Base-by-base conservation (phyloP, 2,888 invertebrate genomes). In the Acleris literana region DNA sequence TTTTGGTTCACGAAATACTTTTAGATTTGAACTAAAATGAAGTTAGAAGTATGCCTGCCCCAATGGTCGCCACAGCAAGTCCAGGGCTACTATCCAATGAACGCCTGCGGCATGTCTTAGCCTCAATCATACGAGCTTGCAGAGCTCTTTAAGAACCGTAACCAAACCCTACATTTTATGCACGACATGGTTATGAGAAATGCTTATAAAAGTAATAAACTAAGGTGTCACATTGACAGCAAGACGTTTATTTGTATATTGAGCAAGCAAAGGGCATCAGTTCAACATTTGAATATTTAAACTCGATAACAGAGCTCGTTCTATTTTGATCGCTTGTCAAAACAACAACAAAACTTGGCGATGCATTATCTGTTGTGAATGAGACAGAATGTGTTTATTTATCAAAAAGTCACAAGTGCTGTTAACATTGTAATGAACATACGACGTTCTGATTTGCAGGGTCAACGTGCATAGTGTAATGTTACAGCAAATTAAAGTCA, bases 281-380 rank as follows among this genome's bases (percentile, higher is more conserved):
- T 68, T 70, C 71, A 71, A 22, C 56, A 59, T 61, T 59, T 58
- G 67, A 70, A 68, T 71, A 70, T 68, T 70, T 56, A 64, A 64
- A 62, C 68, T 55, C 69, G 73, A 74, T 78, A 77, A 70, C 60
- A 63, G 65, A 64, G 20, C 73, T 68, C 52, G 71, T 71, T 74
- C 75, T 72, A 79, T 72, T 80, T 80, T 70, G 66, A 76, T 64
- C 70, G 70, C 73, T 71, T 63, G 75, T 76, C 73, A 76, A 76
- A 79, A 79, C 77, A 83, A 79, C 76, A 77, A 71, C 75, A 70
- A 77, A 54, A 56, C 53, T 74, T 65, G 72, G 72, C 72, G 70
- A 68, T 72, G 67, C 73, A 75, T 73, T 81, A 81, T 82, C 77
- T 76, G 54, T 57, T 51, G 56, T 56, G 63, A 68, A 63, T 60